Evolutionary conservation across 2,888 invertebrate species (phyloP), one percentile per base, ranked within the genome.

Genomic region (Stramonita haemastoma): DNA sequence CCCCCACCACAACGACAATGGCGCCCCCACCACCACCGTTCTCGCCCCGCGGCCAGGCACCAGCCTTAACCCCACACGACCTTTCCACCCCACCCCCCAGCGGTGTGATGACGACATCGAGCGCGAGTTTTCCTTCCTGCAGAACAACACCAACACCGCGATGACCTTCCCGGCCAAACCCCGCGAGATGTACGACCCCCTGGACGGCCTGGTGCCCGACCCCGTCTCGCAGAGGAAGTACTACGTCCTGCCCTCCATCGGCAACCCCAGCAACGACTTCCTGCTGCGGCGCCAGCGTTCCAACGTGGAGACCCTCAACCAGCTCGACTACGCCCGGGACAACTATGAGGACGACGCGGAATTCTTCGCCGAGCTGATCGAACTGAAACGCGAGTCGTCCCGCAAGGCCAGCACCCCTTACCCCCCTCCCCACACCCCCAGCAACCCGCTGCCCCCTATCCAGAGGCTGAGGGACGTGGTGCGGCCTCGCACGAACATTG

Each of bases 191-290:
- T 91, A 92, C 83, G 92, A 92, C 56, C 93, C 93, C 0, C 89
- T 93, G n/a, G 91, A 93, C 29, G 93, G 89, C 66, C n/a, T 90
- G 19, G 60, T 90, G 36, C 89, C 84, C 32, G 89, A 91, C 17
- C 88, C 90, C 56, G 91, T 93, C 60, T 90, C 91, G n/a, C 93
- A 93, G 91, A 92, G 92, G 88, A 94, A 93, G 90, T 94, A 93
- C 85, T 90, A 93, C 34, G 93, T 93, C 26, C 91, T 94, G 86
- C 94, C 94, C 8, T 93, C 93, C 13, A 94, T 94, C 73, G 91
- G 91, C 11, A 77, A 15, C 32, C 90, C 90, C 36, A 66, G 32
- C n/a, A 34, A n/a, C 32, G 77, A 87, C 73, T 36, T 90, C 6
- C 26, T 70, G 57, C 84, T 90, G 22, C 83, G 90, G 15, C 87